These are phyloP conservation scores for Cerastis leucographa DNA, from an alignment of 2,888 invertebrate genomes.

Conservation along the genomic window DNA sequence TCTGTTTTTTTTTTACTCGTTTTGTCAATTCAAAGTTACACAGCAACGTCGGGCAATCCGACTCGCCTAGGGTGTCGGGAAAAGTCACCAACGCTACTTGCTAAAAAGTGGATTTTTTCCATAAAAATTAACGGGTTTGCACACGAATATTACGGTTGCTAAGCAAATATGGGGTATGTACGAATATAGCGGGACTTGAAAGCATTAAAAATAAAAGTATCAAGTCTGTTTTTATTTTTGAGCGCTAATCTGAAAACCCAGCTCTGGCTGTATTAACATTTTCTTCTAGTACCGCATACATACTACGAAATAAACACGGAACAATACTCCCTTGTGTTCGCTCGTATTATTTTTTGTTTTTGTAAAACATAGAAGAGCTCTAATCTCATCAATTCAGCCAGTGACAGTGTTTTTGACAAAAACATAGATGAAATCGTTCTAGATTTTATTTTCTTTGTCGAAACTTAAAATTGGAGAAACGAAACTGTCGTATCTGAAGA, in stretches of 20 bases:
- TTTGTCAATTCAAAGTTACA: slow-evolving; percentile 74
- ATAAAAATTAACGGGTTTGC: slow-evolving; percentile 40
- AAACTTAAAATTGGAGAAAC: slow-evolving; percentile 28
- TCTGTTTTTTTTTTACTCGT: slow-evolving; percentile 72
- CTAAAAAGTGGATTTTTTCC: slow-evolving; percentile 23
- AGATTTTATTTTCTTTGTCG: slow-evolving; percentile 25
- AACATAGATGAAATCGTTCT: slow-evolving; percentile 28
- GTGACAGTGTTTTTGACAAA: slow-evolving; percentile 30
- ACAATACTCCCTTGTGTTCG: slow-evolving; percentile 19
- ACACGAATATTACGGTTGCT: slow-evolving; percentile 13
- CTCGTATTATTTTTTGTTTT: slow-evolving; percentile 45
- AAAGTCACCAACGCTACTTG: slow-evolving; percentile 49
- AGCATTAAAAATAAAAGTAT: slow-evolving; percentile 32
- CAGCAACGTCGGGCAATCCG: slow-evolving; percentile 54
- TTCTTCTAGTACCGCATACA: slow-evolving; percentile 25
- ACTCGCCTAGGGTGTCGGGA: slow-evolving; percentile 59
- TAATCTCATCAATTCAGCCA: slow-evolving; percentile 44
- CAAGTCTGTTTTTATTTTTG: slow-evolving; percentile 24
- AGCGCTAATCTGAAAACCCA: slow-evolving; percentile 24
- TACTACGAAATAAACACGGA: slow-evolving; percentile 32
- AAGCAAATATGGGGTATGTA: slow-evolving; percentile 13
- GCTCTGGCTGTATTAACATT: slow-evolving; percentile 34
- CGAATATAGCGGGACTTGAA: neutral
- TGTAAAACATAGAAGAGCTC: slow-evolving; percentile 31
- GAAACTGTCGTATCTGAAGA: neutral